A percentile compares a stretch with the other conserved stretches of the same genome.
These are phyloP conservation scores for Hypocryptadius cinnamomeus DNA, from an alignment of 2,113 vertebrate genomes.

Conservation along the genomic window DNA sequence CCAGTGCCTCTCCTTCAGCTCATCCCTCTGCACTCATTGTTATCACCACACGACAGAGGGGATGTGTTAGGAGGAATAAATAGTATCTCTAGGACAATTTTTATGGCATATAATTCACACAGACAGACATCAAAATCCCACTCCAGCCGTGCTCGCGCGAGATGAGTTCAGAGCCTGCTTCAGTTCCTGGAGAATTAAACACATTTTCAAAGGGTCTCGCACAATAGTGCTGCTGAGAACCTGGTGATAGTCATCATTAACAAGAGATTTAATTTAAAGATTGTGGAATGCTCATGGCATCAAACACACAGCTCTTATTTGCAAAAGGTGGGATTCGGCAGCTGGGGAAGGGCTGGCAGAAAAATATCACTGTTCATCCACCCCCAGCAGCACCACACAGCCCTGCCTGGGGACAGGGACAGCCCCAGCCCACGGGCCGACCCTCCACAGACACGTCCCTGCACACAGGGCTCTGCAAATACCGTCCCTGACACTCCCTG, in stretches of 20 bases:
- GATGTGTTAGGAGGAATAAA: neutral
- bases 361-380: neutral
- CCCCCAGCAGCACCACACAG: neutral
- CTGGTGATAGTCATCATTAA: neutral
- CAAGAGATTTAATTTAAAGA: conserved; percentile 46
- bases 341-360: neutral
- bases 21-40: neutral
- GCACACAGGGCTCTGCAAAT: neutral
- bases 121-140: neutral
- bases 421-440: rapidly evolving
- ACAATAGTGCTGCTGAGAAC: neutral
- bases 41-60: neutral
- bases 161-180: neutral
- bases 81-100: neutral
- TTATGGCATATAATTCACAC: neutral
- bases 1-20: neutral
- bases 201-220: neutral
- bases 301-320: neutral
- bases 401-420: neutral
- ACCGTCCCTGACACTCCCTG: rapidly evolving
- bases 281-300: neutral
- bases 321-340: neutral
- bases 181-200: neutral
- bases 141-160: neutral
- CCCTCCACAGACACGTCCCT: neutral